phyloP scores from a whole-genome alignment of 2,797 vertebrate genomes.

The Sitta carolinensis region DNA sequence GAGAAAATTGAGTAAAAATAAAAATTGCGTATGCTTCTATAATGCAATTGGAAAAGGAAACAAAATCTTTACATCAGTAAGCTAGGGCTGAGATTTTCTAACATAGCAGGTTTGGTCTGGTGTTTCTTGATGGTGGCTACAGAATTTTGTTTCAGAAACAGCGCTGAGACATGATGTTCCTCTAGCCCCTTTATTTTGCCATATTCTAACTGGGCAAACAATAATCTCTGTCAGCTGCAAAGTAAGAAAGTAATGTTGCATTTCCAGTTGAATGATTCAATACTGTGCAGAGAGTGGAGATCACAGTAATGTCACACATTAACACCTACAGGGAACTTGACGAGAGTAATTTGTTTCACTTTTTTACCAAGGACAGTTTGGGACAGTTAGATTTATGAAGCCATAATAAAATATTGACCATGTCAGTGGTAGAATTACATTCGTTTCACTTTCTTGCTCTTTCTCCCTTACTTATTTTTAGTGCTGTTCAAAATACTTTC shows the following conservation, averaged over 20 bases:
- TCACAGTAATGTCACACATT: slow-evolving; percentile 40
- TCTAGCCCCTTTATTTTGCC: background rate
- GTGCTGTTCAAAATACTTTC: background rate
- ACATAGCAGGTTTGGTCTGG: background rate
- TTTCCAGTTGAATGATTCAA: slow-evolving; percentile 39
- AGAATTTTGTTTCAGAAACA: slow-evolving; percentile 20
- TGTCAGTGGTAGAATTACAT: background rate
- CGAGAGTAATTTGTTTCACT: slow-evolving; percentile 48
- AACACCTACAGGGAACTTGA: slow-evolving; percentile 17
- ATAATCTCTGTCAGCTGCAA: background rate
- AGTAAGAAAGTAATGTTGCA: background rate
- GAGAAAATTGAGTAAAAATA: background rate
- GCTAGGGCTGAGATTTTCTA: background rate
- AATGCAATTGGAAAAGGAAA: slow-evolving; percentile 9
- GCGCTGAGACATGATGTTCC: background rate
- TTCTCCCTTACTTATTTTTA: background rate
- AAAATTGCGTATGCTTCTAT: background rate
- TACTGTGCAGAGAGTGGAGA: background rate
- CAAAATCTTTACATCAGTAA: background rate
- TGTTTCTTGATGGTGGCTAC: background rate
- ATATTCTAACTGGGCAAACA: slow-evolving; percentile 38
- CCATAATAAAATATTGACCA: slow-evolving; percentile 44
- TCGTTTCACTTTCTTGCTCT: background rate
- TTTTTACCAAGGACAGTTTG: slow-evolving; percentile 48
- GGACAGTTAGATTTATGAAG: slow-evolving; percentile 49